Evolutionary conservation across 2,888 invertebrate genomes (phyloP).

Genomic region (Minunthozetes semirufus): DNA sequence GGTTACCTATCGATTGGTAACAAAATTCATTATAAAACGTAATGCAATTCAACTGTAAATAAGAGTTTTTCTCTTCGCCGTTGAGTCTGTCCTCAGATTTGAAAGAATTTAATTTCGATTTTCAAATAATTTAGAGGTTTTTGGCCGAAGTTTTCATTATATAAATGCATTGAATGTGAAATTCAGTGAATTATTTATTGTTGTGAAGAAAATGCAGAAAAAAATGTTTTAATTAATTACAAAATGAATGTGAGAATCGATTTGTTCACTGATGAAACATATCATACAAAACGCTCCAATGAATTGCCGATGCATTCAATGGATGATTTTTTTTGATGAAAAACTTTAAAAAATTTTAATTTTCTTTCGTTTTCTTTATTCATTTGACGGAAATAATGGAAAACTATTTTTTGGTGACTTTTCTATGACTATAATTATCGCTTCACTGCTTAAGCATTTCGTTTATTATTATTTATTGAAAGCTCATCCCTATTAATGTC

Average conservation of each 20-base stretch:
- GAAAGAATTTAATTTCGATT: neutral
- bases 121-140: too few relatives aligned
- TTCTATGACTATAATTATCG: constrained; percentile 1
- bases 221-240: neutral
- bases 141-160: neutral
- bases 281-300: constrained; percentile 7
- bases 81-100: neutral
- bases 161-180: neutral
- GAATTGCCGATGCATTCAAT: neutral
- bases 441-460: constrained; percentile 22
- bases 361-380: neutral
- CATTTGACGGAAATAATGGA: neutral
- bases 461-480: neutral
- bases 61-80: neutral
- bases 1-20: neutral
- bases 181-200: neutral
- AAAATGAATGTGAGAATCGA: constrained; percentile 4
- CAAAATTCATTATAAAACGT: neutral
- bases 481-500: too few relatives aligned
- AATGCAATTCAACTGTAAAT: neutral
- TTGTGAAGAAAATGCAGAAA: neutral
- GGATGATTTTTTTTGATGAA: neutral
- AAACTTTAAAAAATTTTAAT: neutral
- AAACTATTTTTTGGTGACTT: neutral
- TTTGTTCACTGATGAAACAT: neutral